phyloP scores from a whole-genome alignment of 2,113 vertebrate species.

The Gymnogyps californianus region DNA sequence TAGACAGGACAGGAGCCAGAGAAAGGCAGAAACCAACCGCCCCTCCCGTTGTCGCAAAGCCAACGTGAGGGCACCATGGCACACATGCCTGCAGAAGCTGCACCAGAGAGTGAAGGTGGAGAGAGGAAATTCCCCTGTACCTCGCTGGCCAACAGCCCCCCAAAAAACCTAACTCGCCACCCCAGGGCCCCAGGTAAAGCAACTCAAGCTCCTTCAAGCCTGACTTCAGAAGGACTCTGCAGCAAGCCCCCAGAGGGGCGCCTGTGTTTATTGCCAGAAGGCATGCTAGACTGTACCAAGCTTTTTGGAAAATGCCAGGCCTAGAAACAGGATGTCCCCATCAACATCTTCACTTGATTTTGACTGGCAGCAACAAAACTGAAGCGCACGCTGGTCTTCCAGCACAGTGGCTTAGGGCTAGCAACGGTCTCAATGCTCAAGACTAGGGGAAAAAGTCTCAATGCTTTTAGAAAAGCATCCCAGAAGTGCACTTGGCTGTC shows the following conservation, averaged over 20 bases:
- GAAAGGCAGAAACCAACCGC: not conserved
- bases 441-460: not conserved
- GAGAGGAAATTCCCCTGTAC: not conserved
- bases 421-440: not conserved
- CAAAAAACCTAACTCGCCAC: not conserved
- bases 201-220: not conserved
- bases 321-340: not conserved
- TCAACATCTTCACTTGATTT: not conserved
- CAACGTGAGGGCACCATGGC: fast-evolving
- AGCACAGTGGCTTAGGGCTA: not conserved
- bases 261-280: not conserved
- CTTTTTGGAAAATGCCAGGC: not conserved
- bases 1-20: not conserved
- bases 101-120: fast-evolving
- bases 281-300: not conserved
- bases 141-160: not conserved
- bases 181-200: not conserved
- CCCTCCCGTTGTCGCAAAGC: not conserved
- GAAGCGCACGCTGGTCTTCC: not conserved
- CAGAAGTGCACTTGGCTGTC: not conserved
- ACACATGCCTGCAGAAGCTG: fast-evolving
- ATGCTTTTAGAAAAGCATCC: not conserved
- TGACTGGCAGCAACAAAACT: not conserved
- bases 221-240: not conserved
- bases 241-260: not conserved